Conservation (phyloP, 2,888 invertebrate species). For the Molanna angustata region DNA sequence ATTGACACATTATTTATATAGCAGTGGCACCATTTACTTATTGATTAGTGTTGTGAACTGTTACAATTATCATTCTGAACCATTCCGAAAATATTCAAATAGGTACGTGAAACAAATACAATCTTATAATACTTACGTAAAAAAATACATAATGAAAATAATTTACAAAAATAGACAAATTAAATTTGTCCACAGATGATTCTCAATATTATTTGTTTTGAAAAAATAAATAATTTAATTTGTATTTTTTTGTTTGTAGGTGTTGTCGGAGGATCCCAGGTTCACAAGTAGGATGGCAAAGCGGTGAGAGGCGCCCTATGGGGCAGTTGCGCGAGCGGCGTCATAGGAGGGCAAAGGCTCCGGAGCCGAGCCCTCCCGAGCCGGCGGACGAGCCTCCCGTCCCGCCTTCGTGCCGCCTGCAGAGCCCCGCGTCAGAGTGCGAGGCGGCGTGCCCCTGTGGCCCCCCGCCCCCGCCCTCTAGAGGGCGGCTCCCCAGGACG, state of each 20-base stretch:
- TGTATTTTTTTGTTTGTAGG: no score
- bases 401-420: background rate
- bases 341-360: background rate
- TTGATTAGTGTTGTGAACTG: background rate
- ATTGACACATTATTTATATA: background rate
- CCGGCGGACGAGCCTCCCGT: background rate
- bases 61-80: background rate
- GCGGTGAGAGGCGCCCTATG: background rate
- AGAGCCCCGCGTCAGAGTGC: background rate
- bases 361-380: slow-evolving; percentile 6
- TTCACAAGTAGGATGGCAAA: background rate
- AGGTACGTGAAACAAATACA: no score
- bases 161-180: no score
- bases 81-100: no score
- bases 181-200: no score
- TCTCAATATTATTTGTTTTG: no score
- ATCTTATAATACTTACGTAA: no score
- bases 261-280: background rate
- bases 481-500: background rate
- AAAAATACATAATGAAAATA: no score
- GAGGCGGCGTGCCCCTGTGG: background rate
- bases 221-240: no score
- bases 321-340: background rate
- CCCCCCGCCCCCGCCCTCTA: background rate
- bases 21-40: background rate